Base-by-base conservation (phyloP, 2,888 invertebrate genomes). In the Clepsis dumicolana region DNA sequence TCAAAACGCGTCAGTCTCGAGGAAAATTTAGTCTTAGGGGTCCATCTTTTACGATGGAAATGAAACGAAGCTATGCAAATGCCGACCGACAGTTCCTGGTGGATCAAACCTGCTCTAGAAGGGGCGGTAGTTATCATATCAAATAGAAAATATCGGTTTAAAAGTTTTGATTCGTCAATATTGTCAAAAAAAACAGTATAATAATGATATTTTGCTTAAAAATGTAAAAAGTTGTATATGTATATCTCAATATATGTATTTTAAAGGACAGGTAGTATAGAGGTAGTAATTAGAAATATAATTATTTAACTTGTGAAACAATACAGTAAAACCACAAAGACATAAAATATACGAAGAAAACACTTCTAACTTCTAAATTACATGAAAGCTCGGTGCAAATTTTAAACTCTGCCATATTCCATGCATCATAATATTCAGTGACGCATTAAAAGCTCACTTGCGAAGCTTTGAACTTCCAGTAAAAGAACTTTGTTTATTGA, bases 1-100 rank as follows among this genome's bases (percentile, higher is more conserved):
- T 18, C 35, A 44, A 44, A 53, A 54, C 29, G 29, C 62, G 41
- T 64, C 48, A 54, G 27, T 16, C 48, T 53, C 60, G 12, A 5
- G 54, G 29, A 48, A 56, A 56, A 56, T 56, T 56, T 56, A 7
- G 32, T 61, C 24, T 61, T 61, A 35, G 25, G 54, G 48, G 48
- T 50, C 56, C 56, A 48, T 32, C 44, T 57, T 62, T 67, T 62
- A 63, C 62, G 57, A 63, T 44, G 62, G 56, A 62, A 65, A 67
- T 67, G 62, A 57, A 67, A 63, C 67, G 63, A 67, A 67, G 67
- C 29, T 48, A 67, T 67, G 67, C 56, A 63, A 67, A 67, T 67
- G 48, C 35, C 35, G 48, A 25, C 67, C 54, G 5, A 56, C 48
- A 35, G 38, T 44, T 48, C 14, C 48, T 2, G 29, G 67, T n/a